phyloP scores from a whole-genome alignment of 2,888 invertebrate genomes.

The Leucania comma region DNA sequence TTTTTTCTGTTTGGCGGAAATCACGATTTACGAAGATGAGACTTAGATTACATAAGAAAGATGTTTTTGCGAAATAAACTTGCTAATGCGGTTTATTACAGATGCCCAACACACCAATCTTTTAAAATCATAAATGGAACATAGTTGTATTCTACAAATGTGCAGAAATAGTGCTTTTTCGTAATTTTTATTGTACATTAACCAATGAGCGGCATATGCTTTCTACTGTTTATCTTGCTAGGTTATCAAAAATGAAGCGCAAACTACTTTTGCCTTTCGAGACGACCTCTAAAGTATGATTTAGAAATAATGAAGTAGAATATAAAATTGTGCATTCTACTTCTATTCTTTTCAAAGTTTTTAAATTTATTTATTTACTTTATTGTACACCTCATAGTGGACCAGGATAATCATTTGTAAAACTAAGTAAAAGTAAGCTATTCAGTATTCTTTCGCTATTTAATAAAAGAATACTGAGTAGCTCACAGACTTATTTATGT shows the following conservation, averaged over 20 bases:
- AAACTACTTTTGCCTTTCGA: slow-evolving; percentile 10
- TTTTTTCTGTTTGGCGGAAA: slow-evolving; percentile 18
- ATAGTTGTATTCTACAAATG: slow-evolving; percentile 2
- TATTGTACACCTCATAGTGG: no score
- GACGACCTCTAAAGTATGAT: slow-evolving; percentile 34
- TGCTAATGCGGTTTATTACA: neutral
- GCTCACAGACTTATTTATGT: no score
- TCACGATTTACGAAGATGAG: slow-evolving; percentile 18
- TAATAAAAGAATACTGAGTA: no score
- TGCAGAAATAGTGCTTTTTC: slow-evolving; percentile 12
- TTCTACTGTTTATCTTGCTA: slow-evolving; percentile 52
- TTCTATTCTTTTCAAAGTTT: neutral
- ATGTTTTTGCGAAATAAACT: slow-evolving; percentile 8
- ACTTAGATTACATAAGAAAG: slow-evolving; percentile 28
- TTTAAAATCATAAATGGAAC: slow-evolving; percentile 5
- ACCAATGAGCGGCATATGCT: slow-evolving; percentile 33
- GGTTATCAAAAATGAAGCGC: slow-evolving; percentile 44
- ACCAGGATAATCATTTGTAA: no score
- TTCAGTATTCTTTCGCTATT: neutral
- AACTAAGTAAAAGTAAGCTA: no score
- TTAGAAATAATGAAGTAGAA: slow-evolving; percentile 20
- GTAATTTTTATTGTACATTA: slow-evolving; percentile 46
- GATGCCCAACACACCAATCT: neutral
- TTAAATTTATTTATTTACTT: no score
- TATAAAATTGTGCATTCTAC: neutral